Conservation (phyloP, 2,113 vertebrate genomes). For the Brachypteracias leptosomus region DNA sequence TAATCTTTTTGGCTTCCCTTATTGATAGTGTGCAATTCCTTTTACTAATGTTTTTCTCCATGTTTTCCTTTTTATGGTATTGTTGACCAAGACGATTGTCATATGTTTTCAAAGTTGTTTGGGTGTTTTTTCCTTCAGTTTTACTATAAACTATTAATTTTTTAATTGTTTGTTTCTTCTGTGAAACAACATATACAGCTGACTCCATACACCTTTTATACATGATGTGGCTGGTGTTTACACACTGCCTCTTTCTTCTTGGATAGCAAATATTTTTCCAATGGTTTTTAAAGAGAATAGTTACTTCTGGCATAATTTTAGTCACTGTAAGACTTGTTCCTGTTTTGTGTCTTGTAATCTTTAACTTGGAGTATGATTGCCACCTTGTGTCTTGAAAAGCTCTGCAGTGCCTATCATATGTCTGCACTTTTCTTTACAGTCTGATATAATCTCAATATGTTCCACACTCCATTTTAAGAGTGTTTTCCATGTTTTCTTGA, state of each 20-base stretch:
- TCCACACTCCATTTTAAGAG: not conserved
- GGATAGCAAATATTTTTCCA: not conserved
- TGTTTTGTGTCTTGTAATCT: not conserved
- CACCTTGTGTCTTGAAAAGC: not conserved
- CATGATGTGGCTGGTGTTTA: not conserved
- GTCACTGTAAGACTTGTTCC: not conserved
- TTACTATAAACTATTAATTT: not conserved
- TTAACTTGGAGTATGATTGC: accelerated
- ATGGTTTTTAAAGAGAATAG: not conserved
- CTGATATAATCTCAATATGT: not conserved
- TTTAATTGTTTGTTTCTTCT: not conserved
- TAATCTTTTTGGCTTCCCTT: not conserved
- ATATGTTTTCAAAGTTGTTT: not conserved
- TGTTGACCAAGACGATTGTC: not conserved
- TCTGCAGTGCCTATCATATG: not conserved
- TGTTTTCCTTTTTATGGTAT: not conserved
- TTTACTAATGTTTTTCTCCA: not conserved
- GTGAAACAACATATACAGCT: not conserved
- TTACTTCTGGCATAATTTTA: not conserved
- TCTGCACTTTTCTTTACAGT: not conserved
- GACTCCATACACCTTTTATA: not conserved
- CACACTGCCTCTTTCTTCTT: not conserved
- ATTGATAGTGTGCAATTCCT: accelerated
- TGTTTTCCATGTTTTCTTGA: not conserved
- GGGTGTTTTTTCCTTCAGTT: not conserved